Evolutionary conservation across 2,113 vertebrate species (phyloP).

Genomic region (Pipa parva): DNA sequence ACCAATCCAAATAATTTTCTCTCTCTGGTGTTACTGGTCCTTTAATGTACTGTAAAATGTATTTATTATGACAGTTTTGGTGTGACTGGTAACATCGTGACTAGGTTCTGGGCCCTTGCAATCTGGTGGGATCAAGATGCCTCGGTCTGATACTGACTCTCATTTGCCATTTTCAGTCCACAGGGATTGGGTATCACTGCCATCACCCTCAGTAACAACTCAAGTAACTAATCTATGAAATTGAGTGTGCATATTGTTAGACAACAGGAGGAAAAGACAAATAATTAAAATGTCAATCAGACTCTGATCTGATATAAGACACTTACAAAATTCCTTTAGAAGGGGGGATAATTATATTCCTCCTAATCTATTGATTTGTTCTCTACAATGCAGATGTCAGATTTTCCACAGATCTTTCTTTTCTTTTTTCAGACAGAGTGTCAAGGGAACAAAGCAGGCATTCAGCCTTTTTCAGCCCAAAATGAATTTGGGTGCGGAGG

Average conservation of each 20-base stretch:
- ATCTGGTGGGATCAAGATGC: too few species aligned
- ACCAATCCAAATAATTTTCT: too few species aligned
- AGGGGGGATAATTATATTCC: conserved; percentile 36
- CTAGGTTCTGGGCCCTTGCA: too few species aligned
- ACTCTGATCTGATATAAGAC: conserved; percentile 26
- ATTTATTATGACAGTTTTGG: neutral
- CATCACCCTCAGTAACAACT: neutral
- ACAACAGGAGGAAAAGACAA: neutral
- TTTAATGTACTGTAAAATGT: too few species aligned
- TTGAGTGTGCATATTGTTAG: conserved; percentile 5
- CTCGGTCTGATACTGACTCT: neutral
- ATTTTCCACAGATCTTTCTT: conserved; percentile 41
- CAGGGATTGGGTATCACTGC: neutral
- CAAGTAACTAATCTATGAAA: neutral
- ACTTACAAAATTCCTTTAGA: conserved; percentile 30
- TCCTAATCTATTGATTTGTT: conserved; percentile 44
- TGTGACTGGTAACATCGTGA: neutral
- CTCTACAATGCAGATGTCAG: conserved; percentile 39
- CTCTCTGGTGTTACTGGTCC: too few species aligned
- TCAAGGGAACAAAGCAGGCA: conserved; percentile 41
- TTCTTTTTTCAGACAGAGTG: conserved; percentile 6
- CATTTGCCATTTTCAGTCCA: neutral
- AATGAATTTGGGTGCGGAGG: conserved; percentile 36
- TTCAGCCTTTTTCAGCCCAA: conserved; percentile 41
- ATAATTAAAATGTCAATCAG: conserved; percentile 36